Base-by-base conservation (phyloP, 2,888 invertebrate species). In the Spodoptera picta region DNA sequence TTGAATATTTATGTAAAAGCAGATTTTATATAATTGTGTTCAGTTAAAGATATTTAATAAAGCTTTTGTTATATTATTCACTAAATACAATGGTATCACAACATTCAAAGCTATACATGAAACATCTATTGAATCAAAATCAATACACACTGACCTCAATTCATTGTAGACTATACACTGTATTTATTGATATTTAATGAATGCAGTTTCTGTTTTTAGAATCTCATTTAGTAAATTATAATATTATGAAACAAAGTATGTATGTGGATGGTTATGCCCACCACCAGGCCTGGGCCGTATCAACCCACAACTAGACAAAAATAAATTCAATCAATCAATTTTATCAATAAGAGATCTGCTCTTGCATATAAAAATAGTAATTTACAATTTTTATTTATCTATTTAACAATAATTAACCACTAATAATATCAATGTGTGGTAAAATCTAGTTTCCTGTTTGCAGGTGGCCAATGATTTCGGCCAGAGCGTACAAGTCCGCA, bases 381-480 rank as follows among this genome's bases (percentile, higher is more conserved):
- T 14, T 14, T 54, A 53, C 12, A 12, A 24, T 0, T 48, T 59
- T 60, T 44, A 44, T 56, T 59, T 53, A 27, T 52, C 19, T 27
- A 2, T 12, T 5, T 12, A 24, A 10, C 6, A 19, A 19, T 42
- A 3, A 27, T 19, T 27, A 27, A 27, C 27, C 5, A 3, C 27
- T 24, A 27, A 4, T 31, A n/a, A 24, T 0, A 42, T 31, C 41
- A 50, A 14, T 55, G 42, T 50, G 11, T 47, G 6, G 55, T 65
- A 53, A 55, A 58, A 14, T 7, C 0, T 51, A 14, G 23, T 1
- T 31, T 3, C 12, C 49, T 24, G 14, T 74, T 85, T 86, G 7
- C 95, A 98, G 96, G 99, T 99, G 24, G 98, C 99, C 9, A 97
- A 96, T 77, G 98, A 98, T 85, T 99, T 99, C 93, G 99, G 99